Evolutionary conservation across 2,888 invertebrate species (phyloP).

Genomic region (Drosophila acutilabella): DNA sequence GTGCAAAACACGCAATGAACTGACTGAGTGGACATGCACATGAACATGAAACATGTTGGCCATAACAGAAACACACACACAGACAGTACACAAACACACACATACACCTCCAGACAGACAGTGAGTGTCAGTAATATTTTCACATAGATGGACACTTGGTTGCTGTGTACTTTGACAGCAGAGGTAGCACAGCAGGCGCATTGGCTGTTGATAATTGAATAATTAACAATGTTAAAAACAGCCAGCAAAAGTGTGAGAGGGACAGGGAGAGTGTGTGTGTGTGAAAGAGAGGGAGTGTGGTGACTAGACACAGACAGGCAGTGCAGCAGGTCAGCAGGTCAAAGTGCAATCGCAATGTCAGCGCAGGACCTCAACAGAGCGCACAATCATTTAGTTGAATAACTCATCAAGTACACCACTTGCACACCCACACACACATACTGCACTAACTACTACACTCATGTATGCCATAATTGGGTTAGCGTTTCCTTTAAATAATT

Average conservation of each 20-base stretch:
- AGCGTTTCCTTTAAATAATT: conserved; percentile 63
- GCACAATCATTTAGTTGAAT: conserved; percentile 48
- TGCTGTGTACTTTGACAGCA: conserved; percentile 18
- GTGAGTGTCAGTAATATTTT: conserved; percentile 30
- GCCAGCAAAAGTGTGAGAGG: conserved; percentile 16
- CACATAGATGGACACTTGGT: conserved; percentile 45
- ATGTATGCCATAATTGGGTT: conserved; percentile 63
- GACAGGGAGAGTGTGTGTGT: not conserved
- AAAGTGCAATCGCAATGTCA: conserved; percentile 78
- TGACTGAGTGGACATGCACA: conserved; percentile 57
- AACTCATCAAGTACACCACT: conserved; percentile 32
- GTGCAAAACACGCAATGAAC: conserved; percentile 63
- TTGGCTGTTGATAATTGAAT: conserved; percentile 78
- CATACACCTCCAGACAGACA: not conserved
- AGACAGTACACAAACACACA: not conserved
- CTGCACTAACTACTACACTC: conserved; percentile 5
- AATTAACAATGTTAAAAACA: conserved; percentile 80
- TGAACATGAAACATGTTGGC: conserved; percentile 33
- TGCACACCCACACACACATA: conserved; percentile 17
- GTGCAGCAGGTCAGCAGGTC: conserved; percentile 71
- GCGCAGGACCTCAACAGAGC: conserved; percentile 50
- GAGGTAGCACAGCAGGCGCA: conserved; percentile 41
- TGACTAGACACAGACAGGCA: conserved; percentile 15
- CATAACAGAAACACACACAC: conserved; percentile 17
- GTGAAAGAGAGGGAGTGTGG: conserved; percentile 11